Evolutionary conservation across 2,113 vertebrate species (phyloP), one percentile per base, ranked within the genome.

Genomic region (Malurus elegans): DNA sequence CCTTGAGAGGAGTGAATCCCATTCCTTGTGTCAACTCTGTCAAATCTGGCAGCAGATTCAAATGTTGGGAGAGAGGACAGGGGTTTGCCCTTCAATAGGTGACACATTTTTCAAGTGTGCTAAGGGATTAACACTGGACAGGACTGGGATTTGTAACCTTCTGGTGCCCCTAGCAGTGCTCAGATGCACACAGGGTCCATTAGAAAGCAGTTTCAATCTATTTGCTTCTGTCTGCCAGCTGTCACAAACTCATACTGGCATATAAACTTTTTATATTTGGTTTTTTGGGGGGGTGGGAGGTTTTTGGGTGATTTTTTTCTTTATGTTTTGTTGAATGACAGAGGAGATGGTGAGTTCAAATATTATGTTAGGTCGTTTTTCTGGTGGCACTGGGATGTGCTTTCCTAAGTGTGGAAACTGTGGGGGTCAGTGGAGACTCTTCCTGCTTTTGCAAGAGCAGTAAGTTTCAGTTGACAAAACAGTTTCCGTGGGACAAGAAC

Each of bases 391-490:
- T 69, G 67, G 74, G 72, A 91, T 4, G 2, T 91, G 72, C 69
- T 87, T 93, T 78, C 40, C 9, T 71, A 57, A 62, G 50, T 2
- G 0, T 82, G 79, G 66, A 89, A 82, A 64, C 66, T 85, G 47
- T 12, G 18, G 73, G 70, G 54, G 78, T 92, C 86, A 90, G 29
- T 54, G 40, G 29, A 87, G 9, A 45, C 18, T 92, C 67, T 79
- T 96, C 93, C 93, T 96, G 84, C 73, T 95, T 88, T 79, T 66
- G 67, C 87, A 95, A 89, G 36, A 91, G 70, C 73, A 86, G 1
- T 54, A 47, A 70, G 38, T 86, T 91, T 96, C 79, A 70, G 81
- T 95, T 96, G 92, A 93, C 87, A 70, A 87, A 97, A 82, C 54
- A 66, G 62, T 82, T 83, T 94, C 74, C 45, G 78, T 85, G 66